A percentile compares a stretch with the other conserved stretches of the same genome.
Evolutionary conservation across 2,797 vertebrate genomes (phyloP).

Genomic region (Artibeus lituratus): DNA sequence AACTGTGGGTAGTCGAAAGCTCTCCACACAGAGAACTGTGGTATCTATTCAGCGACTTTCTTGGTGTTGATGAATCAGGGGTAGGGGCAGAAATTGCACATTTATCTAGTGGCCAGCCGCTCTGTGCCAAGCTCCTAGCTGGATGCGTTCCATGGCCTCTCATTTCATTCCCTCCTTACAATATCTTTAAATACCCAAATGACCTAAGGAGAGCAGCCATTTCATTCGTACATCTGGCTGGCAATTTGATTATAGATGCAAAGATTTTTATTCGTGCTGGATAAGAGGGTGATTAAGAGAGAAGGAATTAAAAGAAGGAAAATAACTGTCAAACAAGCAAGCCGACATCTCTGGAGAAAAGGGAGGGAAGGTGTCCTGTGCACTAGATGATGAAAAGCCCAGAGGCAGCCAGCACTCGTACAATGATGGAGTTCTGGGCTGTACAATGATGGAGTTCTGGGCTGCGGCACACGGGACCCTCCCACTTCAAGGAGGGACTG

Average conservation of each 20-base stretch:
- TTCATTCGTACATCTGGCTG: not conserved
- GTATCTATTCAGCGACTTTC: not conserved
- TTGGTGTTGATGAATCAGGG: not conserved
- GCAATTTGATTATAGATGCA: not conserved
- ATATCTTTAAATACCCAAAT: constrained; percentile 35
- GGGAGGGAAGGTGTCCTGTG: not conserved
- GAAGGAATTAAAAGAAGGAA: not conserved
- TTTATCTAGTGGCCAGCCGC: not conserved
- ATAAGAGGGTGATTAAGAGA: not conserved
- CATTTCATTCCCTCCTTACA: not conserved
- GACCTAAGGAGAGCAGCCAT: not conserved
- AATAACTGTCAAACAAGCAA: not conserved
- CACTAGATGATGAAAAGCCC: not conserved
- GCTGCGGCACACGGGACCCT: not conserved
- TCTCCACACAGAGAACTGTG: not conserved
- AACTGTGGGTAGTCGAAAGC: not conserved
- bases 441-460: too few relatives aligned
- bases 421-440: not conserved
- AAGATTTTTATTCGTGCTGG: constrained; percentile 4
- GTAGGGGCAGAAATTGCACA: not conserved
- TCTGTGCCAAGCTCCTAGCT: not conserved
- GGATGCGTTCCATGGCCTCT: not conserved
- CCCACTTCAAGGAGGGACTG: not conserved
- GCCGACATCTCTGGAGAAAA: not conserved
- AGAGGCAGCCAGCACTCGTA: not conserved